phyloP scores from a whole-genome alignment of 2,113 vertebrate species.

The Meriones unguiculatus region DNA sequence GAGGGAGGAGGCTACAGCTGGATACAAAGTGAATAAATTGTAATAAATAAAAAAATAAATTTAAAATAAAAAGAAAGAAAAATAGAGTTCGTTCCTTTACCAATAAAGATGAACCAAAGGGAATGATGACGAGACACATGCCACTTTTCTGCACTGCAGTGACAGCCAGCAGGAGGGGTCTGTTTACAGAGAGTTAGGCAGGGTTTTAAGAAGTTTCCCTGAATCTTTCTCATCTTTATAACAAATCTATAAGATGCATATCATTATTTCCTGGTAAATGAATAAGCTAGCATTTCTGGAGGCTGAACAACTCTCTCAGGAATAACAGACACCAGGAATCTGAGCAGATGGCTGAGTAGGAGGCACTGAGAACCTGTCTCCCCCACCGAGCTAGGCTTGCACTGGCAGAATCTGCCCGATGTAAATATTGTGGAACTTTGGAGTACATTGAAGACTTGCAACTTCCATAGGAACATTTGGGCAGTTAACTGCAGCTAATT shows the following conservation, averaged over 20 bases:
- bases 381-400: background rate
- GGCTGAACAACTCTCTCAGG: background rate
- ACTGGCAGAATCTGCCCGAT: background rate
- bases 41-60: too few relatives aligned
- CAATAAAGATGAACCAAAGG: slow-evolving; percentile 1
- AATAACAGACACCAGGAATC: background rate
- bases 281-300: background rate
- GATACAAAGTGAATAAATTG: too few relatives aligned
- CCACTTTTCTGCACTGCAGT: background rate
- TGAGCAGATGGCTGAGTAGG: slow-evolving; percentile 21
- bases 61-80: too few relatives aligned
- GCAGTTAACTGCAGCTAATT: background rate
- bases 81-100: background rate
- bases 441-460: background rate
- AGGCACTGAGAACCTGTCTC: background rate
- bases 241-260: background rate
- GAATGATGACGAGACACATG: background rate
- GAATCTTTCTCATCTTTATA: background rate
- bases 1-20: too few relatives aligned
- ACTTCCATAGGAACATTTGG: background rate
- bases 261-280: background rate
- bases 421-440: slow-evolving; percentile 36
- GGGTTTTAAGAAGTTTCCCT: background rate
- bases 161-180: background rate
- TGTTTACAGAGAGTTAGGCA: background rate